Evolutionary conservation across 2,113 vertebrate species (phyloP), one percentile per base, ranked within the genome.

Genomic region (Gobiocypris rarus): DNA sequence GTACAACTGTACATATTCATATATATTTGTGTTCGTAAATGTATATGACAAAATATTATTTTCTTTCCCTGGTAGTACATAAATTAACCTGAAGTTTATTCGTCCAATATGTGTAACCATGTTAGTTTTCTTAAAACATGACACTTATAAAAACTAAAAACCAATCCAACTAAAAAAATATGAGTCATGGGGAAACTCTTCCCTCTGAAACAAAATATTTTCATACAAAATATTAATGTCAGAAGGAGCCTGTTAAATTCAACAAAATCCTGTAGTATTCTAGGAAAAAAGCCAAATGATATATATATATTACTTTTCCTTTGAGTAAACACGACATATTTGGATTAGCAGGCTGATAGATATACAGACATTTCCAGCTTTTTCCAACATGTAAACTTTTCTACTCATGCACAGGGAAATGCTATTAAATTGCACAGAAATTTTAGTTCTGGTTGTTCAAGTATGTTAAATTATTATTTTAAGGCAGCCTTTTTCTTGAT

Each of bases 311-410:
- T 83, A 87, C 65, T n/a, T 83, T 91, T 89, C 84, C 74, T 86
- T 71, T 84, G 58, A 71, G 86, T 81, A 83, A 90, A 86, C 81
- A 81, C 31, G 81, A 86, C 87, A 83, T 90, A 86, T 92, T 92
- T 90, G 89, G 86, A 90, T 90, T 87, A 86, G 76, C 85, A 87
- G 87, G 48, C 86, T 89, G 86, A 93, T 89, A 80, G 87, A 85
- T 70, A 90, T 73, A 74, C 85, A 85, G 28, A 86, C 28, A 84
- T 89, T 89, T 90, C 83, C 85, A 87, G 77, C 84, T 85, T 85
- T 89, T 86, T 86, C 76, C 84, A 82, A 91, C 74, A 83, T 48
- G 43, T 86, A 86, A 89, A 91, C 87, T 74, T 63, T 34, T 52
- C 45, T 75, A 82, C 70, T 79, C 83, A 86, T 70, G 83, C 65